phyloP scores from a whole-genome alignment of 2,113 vertebrate species.

The Brienomyrus brachyistius region DNA sequence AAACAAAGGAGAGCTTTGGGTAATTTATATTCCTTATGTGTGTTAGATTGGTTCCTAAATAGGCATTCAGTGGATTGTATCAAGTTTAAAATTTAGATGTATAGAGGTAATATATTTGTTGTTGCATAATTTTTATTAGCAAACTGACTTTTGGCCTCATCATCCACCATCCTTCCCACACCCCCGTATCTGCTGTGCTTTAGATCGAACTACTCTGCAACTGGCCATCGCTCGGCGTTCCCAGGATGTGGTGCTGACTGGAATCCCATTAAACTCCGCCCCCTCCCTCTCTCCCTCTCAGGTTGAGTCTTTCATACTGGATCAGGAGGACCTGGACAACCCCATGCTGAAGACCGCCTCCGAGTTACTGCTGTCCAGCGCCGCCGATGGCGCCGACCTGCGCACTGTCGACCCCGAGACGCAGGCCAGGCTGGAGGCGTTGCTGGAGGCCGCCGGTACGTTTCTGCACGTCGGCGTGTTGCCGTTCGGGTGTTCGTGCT shows the following conservation, averaged over 20 bases:
- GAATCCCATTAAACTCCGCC: not conserved
- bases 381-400: slow-evolving; percentile 88
- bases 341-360: slow-evolving; percentile 97
- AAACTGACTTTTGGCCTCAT: not conserved
- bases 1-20: not conserved
- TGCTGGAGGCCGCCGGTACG: slow-evolving; percentile 95
- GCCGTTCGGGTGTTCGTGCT: not conserved
- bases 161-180: not conserved
- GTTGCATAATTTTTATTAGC: not conserved
- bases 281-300: slow-evolving; percentile 44
- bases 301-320: slow-evolving; percentile 98
- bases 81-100: not conserved
- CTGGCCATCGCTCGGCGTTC: not conserved
- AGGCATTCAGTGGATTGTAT: not conserved
- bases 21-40: not conserved
- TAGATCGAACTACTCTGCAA: not conserved
- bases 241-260: not conserved
- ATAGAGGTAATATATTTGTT: not conserved
- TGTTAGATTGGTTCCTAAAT: not conserved
- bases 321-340: slow-evolving; percentile 98
- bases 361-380: slow-evolving; percentile 88
- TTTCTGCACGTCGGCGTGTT: not conserved
- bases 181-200: not conserved
- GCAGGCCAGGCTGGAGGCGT: slow-evolving; percentile 90
- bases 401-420: slow-evolving; percentile 97